phyloP scores from a whole-genome alignment of 2,888 invertebrate genomes.

The Agrotis ipsilon region DNA sequence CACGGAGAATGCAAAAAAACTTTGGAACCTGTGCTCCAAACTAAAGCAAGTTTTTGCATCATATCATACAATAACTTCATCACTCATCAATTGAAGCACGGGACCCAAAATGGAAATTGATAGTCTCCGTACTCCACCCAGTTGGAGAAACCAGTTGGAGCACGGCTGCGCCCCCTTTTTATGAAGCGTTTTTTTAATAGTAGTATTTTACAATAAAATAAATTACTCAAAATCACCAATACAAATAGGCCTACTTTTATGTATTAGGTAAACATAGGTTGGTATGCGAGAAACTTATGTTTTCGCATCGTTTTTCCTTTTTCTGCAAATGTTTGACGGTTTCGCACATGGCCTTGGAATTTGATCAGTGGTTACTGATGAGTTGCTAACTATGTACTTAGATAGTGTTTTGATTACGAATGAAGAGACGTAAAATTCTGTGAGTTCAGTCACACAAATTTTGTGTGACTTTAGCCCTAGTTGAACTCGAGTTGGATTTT shows the following conservation, averaged over 20 bases:
- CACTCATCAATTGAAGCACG: too few relatives aligned
- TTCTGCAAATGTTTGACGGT: constrained; percentile 47
- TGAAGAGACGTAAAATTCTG: not conserved
- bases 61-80: too few relatives aligned
- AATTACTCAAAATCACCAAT: not conserved
- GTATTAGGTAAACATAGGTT: constrained; percentile 17
- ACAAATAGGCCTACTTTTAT: constrained; percentile 13
- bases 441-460: not conserved
- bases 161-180: too few relatives aligned
- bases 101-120: too few relatives aligned
- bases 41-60: too few relatives aligned
- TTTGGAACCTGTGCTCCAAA: too few relatives aligned
- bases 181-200: too few relatives aligned
- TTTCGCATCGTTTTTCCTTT: constrained; percentile 47
- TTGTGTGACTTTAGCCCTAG: too few relatives aligned
- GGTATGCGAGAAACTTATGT: constrained; percentile 19
- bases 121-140: too few relatives aligned
- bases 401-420: constrained; percentile 19
- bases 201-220: not conserved
- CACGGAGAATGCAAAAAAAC: too few relatives aligned
- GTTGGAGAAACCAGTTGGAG: too few relatives aligned
- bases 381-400: constrained; percentile 32
- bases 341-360: constrained; percentile 49
- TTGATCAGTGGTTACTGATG: constrained; percentile 45
- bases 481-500: not conserved